phyloP scores from a whole-genome alignment of 2,888 invertebrate genomes.

The Eupithecia insigniata region DNA sequence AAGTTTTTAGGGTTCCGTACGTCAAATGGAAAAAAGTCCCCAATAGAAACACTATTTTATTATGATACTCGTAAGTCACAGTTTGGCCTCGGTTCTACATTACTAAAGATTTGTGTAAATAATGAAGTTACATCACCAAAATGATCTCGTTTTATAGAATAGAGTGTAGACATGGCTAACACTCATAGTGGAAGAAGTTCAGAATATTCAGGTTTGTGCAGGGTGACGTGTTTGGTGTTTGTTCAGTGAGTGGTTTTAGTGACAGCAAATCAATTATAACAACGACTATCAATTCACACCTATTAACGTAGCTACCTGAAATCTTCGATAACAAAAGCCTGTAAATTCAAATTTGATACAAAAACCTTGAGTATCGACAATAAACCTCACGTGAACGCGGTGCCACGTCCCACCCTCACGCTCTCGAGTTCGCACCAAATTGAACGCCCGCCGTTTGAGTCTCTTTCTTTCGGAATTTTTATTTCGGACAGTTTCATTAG shows the following conservation, averaged over 20 bases:
- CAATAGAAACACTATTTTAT: too few species aligned
- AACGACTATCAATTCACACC: neutral
- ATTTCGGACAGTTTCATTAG: slow-evolving; percentile 57
- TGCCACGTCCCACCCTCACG: slow-evolving; percentile 10
- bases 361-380: neutral
- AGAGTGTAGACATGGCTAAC: neutral
- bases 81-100: too few species aligned
- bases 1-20: too few species aligned
- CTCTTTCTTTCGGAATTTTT: slow-evolving; percentile 48
- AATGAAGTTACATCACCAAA: too few species aligned
- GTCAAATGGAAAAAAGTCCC: too few species aligned
- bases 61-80: too few species aligned
- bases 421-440: slow-evolving; percentile 45
- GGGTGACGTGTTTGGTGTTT: too few species aligned
- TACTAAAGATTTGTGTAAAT: too few species aligned
- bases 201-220: neutral
- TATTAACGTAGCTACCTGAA: neutral
- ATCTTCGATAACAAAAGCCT: neutral
- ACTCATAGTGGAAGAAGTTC: neutral
- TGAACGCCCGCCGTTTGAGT: slow-evolving; percentile 55
- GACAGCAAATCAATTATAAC: neutral
- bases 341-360: neutral
- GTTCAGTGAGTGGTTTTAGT: neutral
- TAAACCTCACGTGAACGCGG: neutral
- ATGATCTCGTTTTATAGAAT: too few species aligned